phyloP scores from a whole-genome alignment of 2,888 invertebrate genomes.

The Morpho deidamia region DNA sequence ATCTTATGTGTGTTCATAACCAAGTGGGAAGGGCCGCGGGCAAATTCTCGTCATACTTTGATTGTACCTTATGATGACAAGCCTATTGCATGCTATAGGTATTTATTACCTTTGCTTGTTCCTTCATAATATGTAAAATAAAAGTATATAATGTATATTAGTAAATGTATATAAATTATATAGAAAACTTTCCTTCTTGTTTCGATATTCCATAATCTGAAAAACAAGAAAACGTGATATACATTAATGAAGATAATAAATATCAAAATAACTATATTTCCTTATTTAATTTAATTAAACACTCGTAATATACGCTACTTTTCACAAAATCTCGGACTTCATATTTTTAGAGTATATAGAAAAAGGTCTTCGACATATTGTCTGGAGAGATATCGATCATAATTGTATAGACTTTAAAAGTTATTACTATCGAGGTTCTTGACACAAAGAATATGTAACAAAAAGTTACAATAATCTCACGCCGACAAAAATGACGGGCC shows the following conservation, averaged over 20 bases:
- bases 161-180: too few species aligned
- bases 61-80: conserved; percentile 76
- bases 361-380: conserved; percentile 7
- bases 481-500: conserved; percentile 45
- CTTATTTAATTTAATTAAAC: too few species aligned
- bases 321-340: too few species aligned
- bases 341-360: not conserved
- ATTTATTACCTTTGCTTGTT: conserved; percentile 56
- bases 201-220: too few species aligned
- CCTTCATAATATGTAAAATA: conserved; percentile 8
- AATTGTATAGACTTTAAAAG: conserved; percentile 6
- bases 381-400: conserved; percentile 3
- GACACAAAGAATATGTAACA: conserved; percentile 40
- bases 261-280: too few species aligned
- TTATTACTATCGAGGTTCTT: conserved; percentile 15
- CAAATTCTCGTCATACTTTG: conserved; percentile 55
- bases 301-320: too few species aligned
- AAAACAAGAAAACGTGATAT: too few species aligned
- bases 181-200: too few species aligned
- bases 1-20: conserved; percentile 31
- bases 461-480: conserved; percentile 49
- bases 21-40: conserved; percentile 62
- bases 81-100: conserved; percentile 66
- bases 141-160: too few species aligned
- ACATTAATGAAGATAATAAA: too few species aligned